These are phyloP conservation scores for honey bee (Apis mellifera) DNA, from an alignment of 1,140 invertebrate species.

Conservation along the genomic window DNA sequence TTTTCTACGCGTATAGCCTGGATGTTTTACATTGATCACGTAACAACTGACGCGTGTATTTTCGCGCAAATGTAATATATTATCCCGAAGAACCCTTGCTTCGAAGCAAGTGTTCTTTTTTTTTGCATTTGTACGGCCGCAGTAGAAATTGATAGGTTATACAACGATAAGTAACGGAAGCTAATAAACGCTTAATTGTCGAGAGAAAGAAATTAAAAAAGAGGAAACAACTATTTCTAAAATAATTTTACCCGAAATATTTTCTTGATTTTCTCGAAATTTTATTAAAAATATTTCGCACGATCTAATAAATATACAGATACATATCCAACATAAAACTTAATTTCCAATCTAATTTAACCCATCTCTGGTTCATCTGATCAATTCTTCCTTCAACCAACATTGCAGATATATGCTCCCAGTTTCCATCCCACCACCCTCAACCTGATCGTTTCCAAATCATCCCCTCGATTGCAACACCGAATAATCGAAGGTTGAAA, in stretches of 20 bases:
- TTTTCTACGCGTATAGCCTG: slow-evolving; percentile 3
- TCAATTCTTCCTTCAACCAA: neutral
- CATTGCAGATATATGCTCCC: neutral
- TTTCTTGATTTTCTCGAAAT: neutral
- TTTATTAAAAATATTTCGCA: no score
- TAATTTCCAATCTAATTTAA: neutral
- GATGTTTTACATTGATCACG: slow-evolving; percentile 13
- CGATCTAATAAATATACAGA: no score
- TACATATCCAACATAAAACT: no score
- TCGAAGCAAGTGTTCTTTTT: neutral
- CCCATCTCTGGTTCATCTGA: no score
- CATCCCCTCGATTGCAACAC: neutral
- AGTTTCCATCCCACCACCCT: no score
- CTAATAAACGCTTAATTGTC: neutral
- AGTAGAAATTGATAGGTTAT: neutral
- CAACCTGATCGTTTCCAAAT: neutral
- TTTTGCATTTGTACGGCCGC: neutral
- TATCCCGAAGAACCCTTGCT: neutral
- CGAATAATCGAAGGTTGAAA: neutral
- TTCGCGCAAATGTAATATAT: neutral
- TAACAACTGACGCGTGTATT: slow-evolving; percentile 5
- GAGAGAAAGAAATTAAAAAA: neutral
- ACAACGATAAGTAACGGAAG: neutral
- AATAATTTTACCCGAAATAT: no score
- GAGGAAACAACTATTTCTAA: neutral